Base-by-base conservation (phyloP, 2,113 vertebrate genomes). In the Microtus montanus region DNA sequence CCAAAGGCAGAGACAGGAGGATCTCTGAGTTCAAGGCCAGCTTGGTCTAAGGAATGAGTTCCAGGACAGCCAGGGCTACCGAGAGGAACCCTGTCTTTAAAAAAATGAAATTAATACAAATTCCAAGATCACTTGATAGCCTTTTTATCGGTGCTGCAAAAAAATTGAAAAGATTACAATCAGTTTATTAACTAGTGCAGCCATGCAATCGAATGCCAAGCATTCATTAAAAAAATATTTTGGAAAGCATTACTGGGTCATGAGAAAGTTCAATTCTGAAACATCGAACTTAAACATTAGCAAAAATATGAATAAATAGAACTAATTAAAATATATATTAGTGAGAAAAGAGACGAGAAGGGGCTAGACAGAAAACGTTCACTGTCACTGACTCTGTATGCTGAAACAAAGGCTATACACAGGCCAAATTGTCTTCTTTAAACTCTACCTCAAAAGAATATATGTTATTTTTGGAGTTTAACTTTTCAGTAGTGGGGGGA, bases 341-440 rank as follows among this genome's bases (percentile, higher is more conserved):
- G 30, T 86, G 19, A 70, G 73, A 17, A 49, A 74, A 90, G 58
- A 47, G 28, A 22, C 63, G 15, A 1, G 35, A 78, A 83, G 22
- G 17, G 74, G 82, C 30, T 63, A 66, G 14, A 17, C 35, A 0
- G 2, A n/a, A 35, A 14, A 2, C 3, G 30, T 33, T 54, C 33
- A 22, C 4, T 7, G 63, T 30, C 2, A 26, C 19, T 5, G 1
- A 14, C 52, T 92, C 33, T 0, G 7, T 3, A 0, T 58, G 20
- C 10, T 3, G 5, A n/a, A 63, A 47, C 9, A 3, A 24, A 33
- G 54, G 41, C 38, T 15, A 19, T 0, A 58, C 24, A 7, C 0
- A 24, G 35, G 12, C 74, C 54, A 19, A 14, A 20, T 47, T 38
- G 20, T 83, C 66, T 33, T 41, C 13, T 44, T 24, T 54, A 66